Base-by-base conservation (phyloP, 1,140 invertebrate species). In the Lethocerus indicus region DNA sequence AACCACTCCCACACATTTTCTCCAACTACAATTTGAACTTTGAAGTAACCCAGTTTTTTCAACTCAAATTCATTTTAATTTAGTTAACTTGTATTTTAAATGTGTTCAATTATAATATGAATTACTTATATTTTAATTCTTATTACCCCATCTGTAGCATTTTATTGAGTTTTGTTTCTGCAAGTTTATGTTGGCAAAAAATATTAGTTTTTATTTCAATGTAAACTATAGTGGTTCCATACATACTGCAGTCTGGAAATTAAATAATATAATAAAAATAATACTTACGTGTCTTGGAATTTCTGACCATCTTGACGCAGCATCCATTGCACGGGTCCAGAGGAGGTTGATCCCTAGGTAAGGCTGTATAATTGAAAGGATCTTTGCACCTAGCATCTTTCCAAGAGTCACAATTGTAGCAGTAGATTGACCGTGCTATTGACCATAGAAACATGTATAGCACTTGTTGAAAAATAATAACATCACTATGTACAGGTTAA, bases 391-490 rank as follows among this genome's bases (percentile, higher is more conserved):
- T 70, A 18, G 76, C 71, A 70, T 94, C 85, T 29, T 79, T 82
- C 79, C 83, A 87, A 54, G 83, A 87, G 64, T 92, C 85, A 62
- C 89, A 93, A 64, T 92, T 87, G 66, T 91, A 93, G 65, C 89
- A 93, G 67, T 86, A 86, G 57, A 92, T 83, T 36, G 81, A 79
- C 51, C 83, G 77, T 52, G 83, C 85, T 87, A 69, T 48, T 62
- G 60, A 32, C 36, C 24, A 28, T 23, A 37, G 48, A 49, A 44
- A 50, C 37, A 25, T 27, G 42, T 42, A 20, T 26, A 27, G 7
- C 40, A 47, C n/a, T n/a, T n/a, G n/a, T n/a, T 41, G 24, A 40
- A 41, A 50, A 49, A 46, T 1, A 25, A 41, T 43, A 51, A 2
- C 16, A 50, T 9, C n/a, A 25, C n/a, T 41, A 3, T 5, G 36